Evolutionary conservation across 2,113 vertebrate genomes (phyloP).

Genomic region (Falco punctatus): DNA sequence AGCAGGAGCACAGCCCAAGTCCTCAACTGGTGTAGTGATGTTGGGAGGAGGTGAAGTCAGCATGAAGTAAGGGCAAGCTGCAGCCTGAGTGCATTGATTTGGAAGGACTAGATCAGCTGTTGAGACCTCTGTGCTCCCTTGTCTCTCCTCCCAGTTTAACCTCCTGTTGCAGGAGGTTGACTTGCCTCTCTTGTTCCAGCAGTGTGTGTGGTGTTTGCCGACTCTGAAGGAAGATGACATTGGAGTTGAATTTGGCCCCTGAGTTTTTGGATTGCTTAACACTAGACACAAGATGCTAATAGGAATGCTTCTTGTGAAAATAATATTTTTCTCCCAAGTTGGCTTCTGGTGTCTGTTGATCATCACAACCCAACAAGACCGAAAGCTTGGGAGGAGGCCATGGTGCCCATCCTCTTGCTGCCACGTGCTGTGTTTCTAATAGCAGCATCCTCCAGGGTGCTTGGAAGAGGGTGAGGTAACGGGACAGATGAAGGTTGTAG

Average conservation of each 20-base stretch:
- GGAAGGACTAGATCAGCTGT: neutral
- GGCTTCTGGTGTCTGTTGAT: neutral
- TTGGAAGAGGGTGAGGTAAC: neutral
- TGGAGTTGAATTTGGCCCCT: neutral
- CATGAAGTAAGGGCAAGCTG: slow-evolving; percentile 1
- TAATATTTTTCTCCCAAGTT: neutral
- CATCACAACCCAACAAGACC: neutral
- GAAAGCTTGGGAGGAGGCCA: neutral
- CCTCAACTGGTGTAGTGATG: neutral
- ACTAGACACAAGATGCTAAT: neutral
- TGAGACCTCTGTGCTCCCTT: neutral
- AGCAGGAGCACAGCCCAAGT: slow-evolving; percentile 14
- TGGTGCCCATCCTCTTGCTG: neutral
- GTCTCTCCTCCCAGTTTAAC: slow-evolving; percentile 6
- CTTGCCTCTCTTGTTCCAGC: neutral
- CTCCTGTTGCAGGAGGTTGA: neutral
- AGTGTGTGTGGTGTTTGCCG: neutral
- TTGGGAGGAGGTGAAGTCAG: slow-evolving; percentile 32
- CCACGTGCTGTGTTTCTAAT: neutral
- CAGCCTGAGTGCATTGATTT: neutral
- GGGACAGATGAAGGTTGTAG: neutral
- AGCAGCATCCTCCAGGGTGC: neutral
- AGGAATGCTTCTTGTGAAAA: neutral
- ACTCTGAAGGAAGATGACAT: neutral
- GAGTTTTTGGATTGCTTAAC: neutral